A percentile compares a stretch with the other conserved stretches of the same genome.
phyloP scores from a whole-genome alignment of 2,888 invertebrate species.

The Agrochola lota region DNA sequence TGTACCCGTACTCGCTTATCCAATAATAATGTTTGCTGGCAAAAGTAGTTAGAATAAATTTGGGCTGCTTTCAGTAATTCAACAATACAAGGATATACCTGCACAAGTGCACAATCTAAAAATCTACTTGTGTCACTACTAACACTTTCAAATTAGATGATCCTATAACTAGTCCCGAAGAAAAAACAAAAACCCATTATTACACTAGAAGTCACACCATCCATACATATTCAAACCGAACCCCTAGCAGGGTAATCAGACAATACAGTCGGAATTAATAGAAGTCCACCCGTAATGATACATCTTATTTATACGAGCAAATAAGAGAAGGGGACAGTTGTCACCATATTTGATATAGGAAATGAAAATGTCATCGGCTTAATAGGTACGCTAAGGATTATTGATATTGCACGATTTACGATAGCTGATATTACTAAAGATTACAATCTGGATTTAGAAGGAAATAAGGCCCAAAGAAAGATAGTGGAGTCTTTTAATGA shows the following conservation, averaged over 20 bases:
- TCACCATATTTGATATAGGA: constrained; percentile 85
- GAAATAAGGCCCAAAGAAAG: constrained; percentile 2
- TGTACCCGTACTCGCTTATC: not conserved
- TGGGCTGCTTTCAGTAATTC: not conserved
- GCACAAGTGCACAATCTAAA: not conserved
- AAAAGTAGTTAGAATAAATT: not conserved
- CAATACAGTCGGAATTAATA: constrained; percentile 63
- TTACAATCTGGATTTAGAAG: constrained; percentile 11
- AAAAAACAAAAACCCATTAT: constrained; percentile 23
- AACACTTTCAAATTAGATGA: not conserved
- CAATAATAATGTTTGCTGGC: not conserved
- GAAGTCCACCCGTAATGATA: constrained; percentile 69
- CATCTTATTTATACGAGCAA: constrained; percentile 81
- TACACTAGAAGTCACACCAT: constrained; percentile 34
- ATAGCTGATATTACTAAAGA: constrained; percentile 68
- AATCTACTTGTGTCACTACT: not conserved
- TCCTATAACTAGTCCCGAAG: not conserved
- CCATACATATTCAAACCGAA: constrained; percentile 49
- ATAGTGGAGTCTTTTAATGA: constrained; percentile 4
- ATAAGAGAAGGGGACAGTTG: constrained; percentile 74
- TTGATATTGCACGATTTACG: constrained; percentile 81
- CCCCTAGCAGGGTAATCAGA: constrained; percentile 55
- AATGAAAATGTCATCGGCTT: constrained; percentile 89
- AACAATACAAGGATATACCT: not conserved
- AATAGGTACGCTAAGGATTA: constrained; percentile 86